Evolutionary conservation across 2,797 vertebrate genomes (phyloP).

Genomic region (Molothrus ater): DNA sequence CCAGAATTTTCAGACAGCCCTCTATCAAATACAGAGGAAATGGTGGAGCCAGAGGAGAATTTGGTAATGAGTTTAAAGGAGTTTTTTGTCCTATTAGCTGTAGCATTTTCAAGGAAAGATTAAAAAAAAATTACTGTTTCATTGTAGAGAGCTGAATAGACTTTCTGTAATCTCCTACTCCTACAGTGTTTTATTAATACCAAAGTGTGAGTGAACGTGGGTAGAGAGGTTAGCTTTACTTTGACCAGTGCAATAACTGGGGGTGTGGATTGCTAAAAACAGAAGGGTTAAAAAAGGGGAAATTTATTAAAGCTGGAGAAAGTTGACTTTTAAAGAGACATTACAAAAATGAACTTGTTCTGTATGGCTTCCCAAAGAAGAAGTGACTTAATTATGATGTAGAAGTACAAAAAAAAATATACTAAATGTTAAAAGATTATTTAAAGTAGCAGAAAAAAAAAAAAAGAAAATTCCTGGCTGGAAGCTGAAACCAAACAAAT

Average conservation of each 20-base stretch:
- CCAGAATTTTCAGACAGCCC: not conserved
- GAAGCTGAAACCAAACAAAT: slow-evolving; percentile 33
- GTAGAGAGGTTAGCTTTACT: not conserved
- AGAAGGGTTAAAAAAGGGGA: not conserved
- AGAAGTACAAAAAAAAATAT: not conserved
- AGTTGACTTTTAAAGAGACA: not conserved
- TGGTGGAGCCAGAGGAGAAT: not conserved
- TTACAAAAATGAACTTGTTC: not conserved
- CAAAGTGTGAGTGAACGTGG: not conserved
- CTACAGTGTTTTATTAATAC: not conserved
- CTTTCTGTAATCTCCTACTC: not conserved
- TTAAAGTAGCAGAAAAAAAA: not conserved
- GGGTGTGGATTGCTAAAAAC: not conserved
- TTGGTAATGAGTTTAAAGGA: not conserved
- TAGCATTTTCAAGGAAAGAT: not conserved
- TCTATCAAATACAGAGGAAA: not conserved
- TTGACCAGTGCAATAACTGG: not conserved
- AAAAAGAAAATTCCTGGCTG: not conserved
- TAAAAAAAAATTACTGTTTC: not conserved
- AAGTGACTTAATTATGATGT: not conserved
- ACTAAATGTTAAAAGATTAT: not conserved
- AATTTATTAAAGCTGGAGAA: not conserved
- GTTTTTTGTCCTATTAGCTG: not conserved
- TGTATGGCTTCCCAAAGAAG: not conserved
- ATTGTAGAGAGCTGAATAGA: not conserved